phyloP scores from a whole-genome alignment of 2,113 vertebrate genomes.

The Boulengeromyrus knoepffleri region DNA sequence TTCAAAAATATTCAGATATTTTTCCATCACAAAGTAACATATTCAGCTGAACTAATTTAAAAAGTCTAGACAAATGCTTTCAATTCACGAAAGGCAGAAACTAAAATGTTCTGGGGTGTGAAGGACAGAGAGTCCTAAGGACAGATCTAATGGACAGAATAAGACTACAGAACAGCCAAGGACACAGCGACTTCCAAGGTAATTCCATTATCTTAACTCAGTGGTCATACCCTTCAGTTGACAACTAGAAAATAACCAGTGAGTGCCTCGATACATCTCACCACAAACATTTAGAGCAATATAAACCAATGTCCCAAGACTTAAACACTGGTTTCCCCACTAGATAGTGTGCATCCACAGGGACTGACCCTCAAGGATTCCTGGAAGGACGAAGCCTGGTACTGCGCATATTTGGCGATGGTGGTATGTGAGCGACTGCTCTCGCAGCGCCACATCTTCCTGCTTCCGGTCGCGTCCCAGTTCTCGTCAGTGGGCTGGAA shows the following conservation, averaged over 20 bases:
- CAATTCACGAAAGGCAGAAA: background rate
- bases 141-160: background rate
- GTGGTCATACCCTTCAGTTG: background rate
- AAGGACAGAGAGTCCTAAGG: background rate
- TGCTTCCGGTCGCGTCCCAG: constrained; percentile 88
- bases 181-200: background rate
- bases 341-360: background rate
- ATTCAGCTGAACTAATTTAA: background rate
- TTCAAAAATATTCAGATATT: constrained; percentile 42
- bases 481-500: constrained; percentile 94
- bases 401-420: constrained; percentile 95
- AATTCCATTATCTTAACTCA: background rate
- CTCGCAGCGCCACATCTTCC: constrained; percentile 96
- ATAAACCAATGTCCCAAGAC: background rate
- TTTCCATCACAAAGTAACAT: background rate
- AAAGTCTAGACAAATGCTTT: background rate
- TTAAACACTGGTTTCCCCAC: background rate
- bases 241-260: background rate
- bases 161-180: background rate
- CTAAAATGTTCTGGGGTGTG: background rate
- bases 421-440: constrained; percentile 95
- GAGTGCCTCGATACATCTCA: background rate
- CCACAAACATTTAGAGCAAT: background rate
- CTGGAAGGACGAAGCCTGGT: constrained; percentile 98
- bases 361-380: constrained; percentile 87